Percentiles rank a stretch among this genome's conserved stretches.
These are phyloP conservation scores for Haliclystus octoradiatus DNA, from an alignment of 30 jellyfish, hydroid and myxozoan species.

Conservation along the genomic window DNA sequence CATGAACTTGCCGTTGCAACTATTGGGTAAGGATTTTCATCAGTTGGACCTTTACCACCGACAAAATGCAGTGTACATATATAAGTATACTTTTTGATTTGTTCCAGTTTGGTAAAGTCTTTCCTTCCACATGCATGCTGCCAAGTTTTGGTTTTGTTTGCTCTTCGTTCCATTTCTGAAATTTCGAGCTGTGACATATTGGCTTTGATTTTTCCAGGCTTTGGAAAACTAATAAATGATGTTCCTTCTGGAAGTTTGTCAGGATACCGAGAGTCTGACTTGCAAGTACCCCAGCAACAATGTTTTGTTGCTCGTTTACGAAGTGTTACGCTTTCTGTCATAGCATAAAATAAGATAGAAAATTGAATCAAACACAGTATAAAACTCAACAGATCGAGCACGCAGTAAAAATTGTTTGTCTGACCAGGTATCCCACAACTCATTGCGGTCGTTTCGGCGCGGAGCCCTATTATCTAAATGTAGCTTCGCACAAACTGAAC, in stretches of 20 bases:
- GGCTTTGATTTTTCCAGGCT: constrained; percentile 29
- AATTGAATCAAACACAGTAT: no score
- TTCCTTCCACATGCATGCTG: constrained; percentile 46
- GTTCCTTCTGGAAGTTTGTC: constrained; percentile 30
- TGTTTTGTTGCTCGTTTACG: constrained; percentile 23
- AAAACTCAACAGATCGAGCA: no score
- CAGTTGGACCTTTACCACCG: constrained; percentile 22
- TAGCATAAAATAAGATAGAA: no score
- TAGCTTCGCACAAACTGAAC: no score
- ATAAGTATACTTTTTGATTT: constrained; percentile 28
- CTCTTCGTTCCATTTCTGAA: constrained; percentile 6
- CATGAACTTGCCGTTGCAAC: constrained; percentile 7
- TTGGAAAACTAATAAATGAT: constrained; percentile 21
- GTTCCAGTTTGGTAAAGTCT: constrained; percentile 24
- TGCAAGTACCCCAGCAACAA: constrained; percentile 39
- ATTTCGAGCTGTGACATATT: constrained; percentile 25
- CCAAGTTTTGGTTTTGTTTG: constrained; percentile 26
- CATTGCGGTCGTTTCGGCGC: no score
- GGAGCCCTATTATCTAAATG: no score
- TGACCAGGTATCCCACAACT: no score
- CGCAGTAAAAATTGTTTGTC: no score
- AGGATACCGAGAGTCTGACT: constrained; percentile 31
- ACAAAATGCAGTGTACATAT: constrained; percentile 14
- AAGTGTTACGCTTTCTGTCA: not conserved
- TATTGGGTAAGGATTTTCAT: not conserved